These are phyloP conservation scores for Dasypogon diadema DNA, from an alignment of 2,888 invertebrate species.

Conservation along the genomic window DNA sequence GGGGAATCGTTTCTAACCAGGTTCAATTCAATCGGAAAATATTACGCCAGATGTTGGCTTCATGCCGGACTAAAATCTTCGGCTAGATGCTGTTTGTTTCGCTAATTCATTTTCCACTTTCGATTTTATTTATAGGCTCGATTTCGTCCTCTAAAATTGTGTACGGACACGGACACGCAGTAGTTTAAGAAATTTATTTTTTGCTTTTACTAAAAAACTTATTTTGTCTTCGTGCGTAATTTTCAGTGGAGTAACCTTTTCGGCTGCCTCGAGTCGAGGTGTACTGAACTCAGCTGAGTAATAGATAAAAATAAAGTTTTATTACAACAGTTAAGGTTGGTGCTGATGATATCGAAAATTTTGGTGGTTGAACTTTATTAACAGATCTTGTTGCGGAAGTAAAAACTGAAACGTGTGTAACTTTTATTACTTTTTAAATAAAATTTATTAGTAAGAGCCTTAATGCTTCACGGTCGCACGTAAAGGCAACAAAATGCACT, in stretches of 20 bases:
- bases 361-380: no score
- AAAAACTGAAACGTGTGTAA: no score
- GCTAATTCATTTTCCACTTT: constrained; percentile 44
- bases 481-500: no score
- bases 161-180: constrained; percentile 4
- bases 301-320: constrained; percentile 40
- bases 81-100: background rate
- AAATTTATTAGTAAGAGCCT: no score
- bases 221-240: constrained; percentile 6
- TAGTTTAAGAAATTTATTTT: constrained; percentile 20
- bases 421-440: no score
- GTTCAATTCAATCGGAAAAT: background rate
- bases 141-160: constrained; percentile 29
- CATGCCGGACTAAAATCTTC: background rate
- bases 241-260: constrained; percentile 19
- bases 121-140: constrained; percentile 44
- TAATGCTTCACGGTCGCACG: no score
- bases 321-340: background rate
- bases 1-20: background rate
- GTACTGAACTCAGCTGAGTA: constrained; percentile 42
- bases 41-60: constrained; percentile 1
- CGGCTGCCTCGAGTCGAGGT: background rate
- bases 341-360: no score
- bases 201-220: background rate
- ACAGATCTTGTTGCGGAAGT: no score